Evolutionary conservation across 1,140 invertebrate genomes (phyloP), one percentile per base, ranked within the genome.

Genomic region (Drosophila sucinea): DNA sequence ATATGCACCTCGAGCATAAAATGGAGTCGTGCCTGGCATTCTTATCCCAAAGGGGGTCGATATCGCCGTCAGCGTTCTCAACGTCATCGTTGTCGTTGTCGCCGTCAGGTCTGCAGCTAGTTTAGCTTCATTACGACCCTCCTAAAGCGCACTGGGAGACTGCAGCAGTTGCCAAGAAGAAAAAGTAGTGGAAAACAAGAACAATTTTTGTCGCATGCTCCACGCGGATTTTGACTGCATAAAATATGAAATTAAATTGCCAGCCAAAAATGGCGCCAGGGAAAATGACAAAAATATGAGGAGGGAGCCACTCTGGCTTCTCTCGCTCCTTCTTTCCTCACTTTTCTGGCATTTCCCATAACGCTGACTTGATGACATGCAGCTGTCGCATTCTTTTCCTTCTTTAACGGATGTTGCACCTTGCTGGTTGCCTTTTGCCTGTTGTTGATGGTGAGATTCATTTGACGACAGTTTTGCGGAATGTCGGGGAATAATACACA

Each of bases 221-320:
- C 7, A 44, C 73, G 60, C 60, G 73, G 55, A 77, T 77, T 77
- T 77, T 70, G 73, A 77, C 73, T 77, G 73, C 73, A 77, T 77
- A 77, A 77, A 77, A 77, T 77, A 77, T 77, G 73, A 77, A 77
- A 77, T 77, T 77, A 77, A 77, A 77, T 77, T 77, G 73, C 73
- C 35, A 77, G 73, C 73, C 73, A 77, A 70, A 70, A 77, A 76
- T 77, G 73, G 73, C 73, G 73, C 60, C 73, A 44, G 73, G 73
- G 73, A 77, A 77, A 77, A 77, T 77, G 73, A 70, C 60, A 77
- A 75, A 77, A 77, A 77, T 77, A 77, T 77, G 73, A 77, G 66
- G 63, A 73, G 77, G 77, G 40, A 64, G 66, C 10, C 65, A 67
- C 54, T 51, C n/a, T 35, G 57, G 57, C 62, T 29, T 29, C 38